Evolutionary conservation across 2,888 invertebrate species (phyloP).

Genomic region (Baronia brevicornis): DNA sequence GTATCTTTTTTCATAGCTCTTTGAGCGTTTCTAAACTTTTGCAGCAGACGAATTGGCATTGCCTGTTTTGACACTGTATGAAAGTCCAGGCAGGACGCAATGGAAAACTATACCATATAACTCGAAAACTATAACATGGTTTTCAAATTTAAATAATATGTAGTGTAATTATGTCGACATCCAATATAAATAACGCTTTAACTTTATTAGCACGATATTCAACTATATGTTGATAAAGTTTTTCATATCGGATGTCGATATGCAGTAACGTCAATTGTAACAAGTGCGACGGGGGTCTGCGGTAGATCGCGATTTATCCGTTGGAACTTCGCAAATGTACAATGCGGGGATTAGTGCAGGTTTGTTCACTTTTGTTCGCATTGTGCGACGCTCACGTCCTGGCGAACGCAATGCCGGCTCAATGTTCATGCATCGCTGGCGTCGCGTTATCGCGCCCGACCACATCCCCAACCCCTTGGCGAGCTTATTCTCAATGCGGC

Average conservation of each 20-base stretch:
- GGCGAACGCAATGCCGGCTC: slow-evolving; percentile 40
- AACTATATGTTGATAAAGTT: no score
- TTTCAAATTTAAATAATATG: no score
- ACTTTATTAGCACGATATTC: no score
- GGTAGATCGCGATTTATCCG: slow-evolving; percentile 29
- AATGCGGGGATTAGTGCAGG: slow-evolving; percentile 59
- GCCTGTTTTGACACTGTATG: no score
- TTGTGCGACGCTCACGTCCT: slow-evolving; percentile 42
- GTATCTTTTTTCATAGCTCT: no score
- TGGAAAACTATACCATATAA: no score
- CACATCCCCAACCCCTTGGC: slow-evolving; percentile 56
- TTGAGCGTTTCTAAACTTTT: no score
- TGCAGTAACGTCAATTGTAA: slow-evolving; percentile 4
- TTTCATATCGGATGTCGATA: background rate
- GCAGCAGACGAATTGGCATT: no score
- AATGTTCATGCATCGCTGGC: slow-evolving; percentile 43
- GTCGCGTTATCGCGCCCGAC: slow-evolving; percentile 49
- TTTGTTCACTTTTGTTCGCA: slow-evolving; percentile 42
- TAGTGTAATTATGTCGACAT: no score
- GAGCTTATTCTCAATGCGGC: slow-evolving; percentile 45
- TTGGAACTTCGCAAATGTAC: slow-evolving; percentile 26
- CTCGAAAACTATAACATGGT: no score
- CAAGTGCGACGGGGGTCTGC: slow-evolving; percentile 25
- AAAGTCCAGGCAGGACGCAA: no score
- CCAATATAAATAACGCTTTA: no score